Evolutionary conservation across 2,113 vertebrate species (phyloP).

Genomic region (Neolamprologus longior): DNA sequence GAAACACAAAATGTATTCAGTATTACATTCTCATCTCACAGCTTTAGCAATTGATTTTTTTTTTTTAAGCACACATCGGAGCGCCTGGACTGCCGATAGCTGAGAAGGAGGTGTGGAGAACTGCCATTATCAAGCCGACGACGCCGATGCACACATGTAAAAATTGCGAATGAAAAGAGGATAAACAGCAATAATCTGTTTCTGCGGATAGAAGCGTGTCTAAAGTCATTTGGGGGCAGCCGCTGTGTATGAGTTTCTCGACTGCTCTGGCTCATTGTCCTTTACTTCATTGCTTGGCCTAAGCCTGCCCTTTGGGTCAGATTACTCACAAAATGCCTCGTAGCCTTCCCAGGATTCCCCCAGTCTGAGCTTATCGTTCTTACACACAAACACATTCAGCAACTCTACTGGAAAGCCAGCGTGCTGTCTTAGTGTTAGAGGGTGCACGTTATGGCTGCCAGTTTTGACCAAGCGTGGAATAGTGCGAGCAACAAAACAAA

Average conservation of each 20-base stretch:
- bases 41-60: conserved; percentile 68
- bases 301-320: conserved; percentile 67
- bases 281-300: conserved; percentile 54
- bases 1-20: conserved; percentile 65
- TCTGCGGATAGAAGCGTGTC: conserved; percentile 59
- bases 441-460: background rate
- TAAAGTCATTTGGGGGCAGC: conserved; percentile 57
- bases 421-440: conserved; percentile 12
- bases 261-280: conserved; percentile 64
- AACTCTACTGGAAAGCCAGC: conserved; percentile 2
- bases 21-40: conserved; percentile 64
- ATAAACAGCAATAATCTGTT: conserved; percentile 68
- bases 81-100: conserved; percentile 28
- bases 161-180: conserved; percentile 57
- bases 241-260: conserved; percentile 53
- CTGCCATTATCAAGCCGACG: conserved; percentile 51
- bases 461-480: background rate
- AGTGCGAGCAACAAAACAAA: background rate
- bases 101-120: conserved; percentile 52
- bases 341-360: conserved; percentile 52
- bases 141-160: conserved; percentile 53
- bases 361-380: conserved; percentile 60
- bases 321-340: conserved; percentile 64
- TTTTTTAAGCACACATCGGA: conserved; percentile 54
- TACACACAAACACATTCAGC: conserved; percentile 58